Conservation (phyloP, 1,140 invertebrate genomes). For the Lepidostoma basale region DNA sequence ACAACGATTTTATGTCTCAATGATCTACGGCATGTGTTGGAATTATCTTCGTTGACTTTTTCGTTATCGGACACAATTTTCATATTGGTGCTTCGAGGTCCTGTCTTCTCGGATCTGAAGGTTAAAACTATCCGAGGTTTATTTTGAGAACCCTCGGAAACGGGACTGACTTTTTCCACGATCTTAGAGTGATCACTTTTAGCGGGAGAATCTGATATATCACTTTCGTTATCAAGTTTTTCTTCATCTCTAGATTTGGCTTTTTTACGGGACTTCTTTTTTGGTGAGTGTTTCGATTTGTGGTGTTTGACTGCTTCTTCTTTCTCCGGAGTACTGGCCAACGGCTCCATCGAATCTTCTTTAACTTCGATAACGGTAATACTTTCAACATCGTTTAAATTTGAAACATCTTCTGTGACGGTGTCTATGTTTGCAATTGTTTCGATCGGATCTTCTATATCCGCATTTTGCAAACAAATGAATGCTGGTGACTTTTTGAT, state of each 20-base stretch:
- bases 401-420: neutral
- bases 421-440: too few relatives aligned
- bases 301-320: conserved; percentile 9
- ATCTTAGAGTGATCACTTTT: neutral
- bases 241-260: conserved; percentile 30
- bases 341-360: neutral
- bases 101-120: conserved; percentile 59
- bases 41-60: conserved; percentile 51
- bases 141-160: neutral
- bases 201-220: neutral
- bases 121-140: conserved; percentile 60
- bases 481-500: too few relatives aligned
- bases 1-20: conserved; percentile 19
- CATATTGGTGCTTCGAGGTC: conserved; percentile 56
- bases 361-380: neutral
- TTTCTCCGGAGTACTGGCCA: neutral
- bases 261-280: conserved; percentile 31
- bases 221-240: conserved; percentile 2
- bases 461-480: too few relatives aligned
- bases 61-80: conserved; percentile 59
- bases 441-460: too few relatives aligned
- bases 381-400: too few relatives aligned
- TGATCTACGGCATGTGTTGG: conserved; percentile 11
- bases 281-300: conserved; percentile 22
- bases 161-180: conserved; percentile 27